Evolutionary conservation across 2,113 vertebrate species (phyloP).

Genomic region (Pachyramphus minor): DNA sequence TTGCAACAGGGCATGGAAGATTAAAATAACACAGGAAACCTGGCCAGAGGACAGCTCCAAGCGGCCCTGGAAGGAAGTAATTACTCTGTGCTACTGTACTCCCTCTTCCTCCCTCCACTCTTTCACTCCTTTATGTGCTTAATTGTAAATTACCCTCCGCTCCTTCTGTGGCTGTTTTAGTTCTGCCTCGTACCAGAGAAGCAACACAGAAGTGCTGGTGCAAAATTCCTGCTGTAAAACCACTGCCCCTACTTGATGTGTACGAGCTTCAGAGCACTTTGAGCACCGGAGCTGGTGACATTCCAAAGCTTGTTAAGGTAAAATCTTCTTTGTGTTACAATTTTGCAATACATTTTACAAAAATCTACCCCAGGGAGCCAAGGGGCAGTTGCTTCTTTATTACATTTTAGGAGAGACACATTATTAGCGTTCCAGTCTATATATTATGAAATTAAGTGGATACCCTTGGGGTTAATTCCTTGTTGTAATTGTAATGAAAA

Average conservation of each 20-base stretch:
- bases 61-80: constrained; percentile 12
- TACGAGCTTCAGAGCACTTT: not conserved
- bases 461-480: constrained; percentile 83
- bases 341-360: constrained; percentile 69
- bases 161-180: not conserved
- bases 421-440: constrained; percentile 81
- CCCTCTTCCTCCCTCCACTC: not conserved
- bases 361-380: constrained; percentile 75
- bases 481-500: constrained; percentile 84
- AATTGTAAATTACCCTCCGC: constrained; percentile 49
- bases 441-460: constrained; percentile 86
- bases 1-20: constrained; percentile 23
- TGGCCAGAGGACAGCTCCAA: not conserved
- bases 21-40: constrained; percentile 38
- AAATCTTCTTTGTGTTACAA: constrained; percentile 64
- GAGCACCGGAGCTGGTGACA: constrained; percentile 27
- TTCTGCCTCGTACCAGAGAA: constrained; percentile 18
- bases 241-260: not conserved
- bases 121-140: constrained; percentile 23
- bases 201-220: not conserved
- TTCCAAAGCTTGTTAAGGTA: constrained; percentile 68
- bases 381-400: constrained; percentile 81
- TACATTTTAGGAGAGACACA: constrained; percentile 74
- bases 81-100: constrained; percentile 20
- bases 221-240: not conserved